Evolutionary conservation across 2,888 invertebrate species (phyloP).

Genomic region (Cordilura impudica): DNA sequence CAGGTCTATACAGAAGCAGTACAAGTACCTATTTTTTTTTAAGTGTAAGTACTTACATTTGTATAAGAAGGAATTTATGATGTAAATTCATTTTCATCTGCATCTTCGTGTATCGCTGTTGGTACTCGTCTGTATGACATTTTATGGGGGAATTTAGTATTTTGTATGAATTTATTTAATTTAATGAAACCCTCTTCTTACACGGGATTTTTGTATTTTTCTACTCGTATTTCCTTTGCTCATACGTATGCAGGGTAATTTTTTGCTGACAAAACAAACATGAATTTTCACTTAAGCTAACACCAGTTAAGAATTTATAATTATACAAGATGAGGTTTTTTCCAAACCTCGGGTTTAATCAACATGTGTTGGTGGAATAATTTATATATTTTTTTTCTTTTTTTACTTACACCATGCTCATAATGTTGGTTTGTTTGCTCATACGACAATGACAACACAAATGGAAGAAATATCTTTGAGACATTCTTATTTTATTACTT

Average conservation of each 20-base stretch:
- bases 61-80: neutral
- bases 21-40: too few relatives aligned
- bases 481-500: neutral
- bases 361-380: constrained; percentile 14
- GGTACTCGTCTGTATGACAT: neutral
- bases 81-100: neutral
- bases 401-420: neutral
- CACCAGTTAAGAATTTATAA: constrained; percentile 10
- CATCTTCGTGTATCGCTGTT: neutral
- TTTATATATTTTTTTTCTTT: neutral
- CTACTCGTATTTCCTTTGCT: neutral
- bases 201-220: neutral
- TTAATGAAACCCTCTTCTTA: neutral
- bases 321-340: constrained; percentile 7
- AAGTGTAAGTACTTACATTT: neutral
- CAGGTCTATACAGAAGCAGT: too few relatives aligned
- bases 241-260: neutral
- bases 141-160: neutral
- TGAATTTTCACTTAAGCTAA: constrained; percentile 27
- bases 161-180: neutral
- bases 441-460: too few relatives aligned
- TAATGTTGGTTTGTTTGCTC: neutral
- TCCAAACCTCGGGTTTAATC: neutral
- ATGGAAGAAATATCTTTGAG: too few relatives aligned
- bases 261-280: constrained; percentile 7